These are phyloP conservation scores for Metalampra italica DNA, from an alignment of 2,888 invertebrate species.

Conservation along the genomic window DNA sequence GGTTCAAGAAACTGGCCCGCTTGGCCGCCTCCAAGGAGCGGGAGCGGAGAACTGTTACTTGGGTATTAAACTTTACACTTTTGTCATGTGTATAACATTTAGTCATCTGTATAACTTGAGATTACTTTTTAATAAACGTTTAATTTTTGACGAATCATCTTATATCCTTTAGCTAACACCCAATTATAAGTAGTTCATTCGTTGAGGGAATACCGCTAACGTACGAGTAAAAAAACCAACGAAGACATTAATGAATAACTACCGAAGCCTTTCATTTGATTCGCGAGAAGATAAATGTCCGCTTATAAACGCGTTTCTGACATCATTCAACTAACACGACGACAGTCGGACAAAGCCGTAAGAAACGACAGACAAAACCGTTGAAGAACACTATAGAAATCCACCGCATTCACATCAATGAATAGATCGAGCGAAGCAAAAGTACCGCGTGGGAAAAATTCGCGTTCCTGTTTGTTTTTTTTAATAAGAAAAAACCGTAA, in stretches of 20 bases:
- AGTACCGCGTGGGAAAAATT: slow-evolving; percentile 61
- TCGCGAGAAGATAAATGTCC: slow-evolving; percentile 27
- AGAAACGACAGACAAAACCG: slow-evolving; percentile 49
- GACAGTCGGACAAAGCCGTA: slow-evolving; percentile 50
- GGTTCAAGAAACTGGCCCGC: slow-evolving; percentile 66
- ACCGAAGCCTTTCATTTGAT: slow-evolving; percentile 12
- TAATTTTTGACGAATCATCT: too few species aligned
- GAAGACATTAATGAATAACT: slow-evolving; percentile 4
- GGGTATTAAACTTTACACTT: slow-evolving; percentile 39
- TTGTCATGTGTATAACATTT: background rate
- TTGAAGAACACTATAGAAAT: slow-evolving; percentile 31
- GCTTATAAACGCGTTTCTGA: slow-evolving; percentile 37
- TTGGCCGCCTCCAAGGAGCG: slow-evolving; percentile 50
- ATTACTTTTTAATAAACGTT: too few species aligned
- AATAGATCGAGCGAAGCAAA: slow-evolving; percentile 41
- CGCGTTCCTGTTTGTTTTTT: slow-evolving; percentile 39
- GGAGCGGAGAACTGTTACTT: slow-evolving; percentile 59
- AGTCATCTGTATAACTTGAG: too few species aligned
- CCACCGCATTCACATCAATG: slow-evolving; percentile 37
- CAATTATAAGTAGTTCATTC: too few species aligned
- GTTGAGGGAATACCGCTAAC: too few species aligned
- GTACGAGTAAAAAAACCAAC: too few species aligned
- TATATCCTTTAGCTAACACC: too few species aligned
- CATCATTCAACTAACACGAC: slow-evolving; percentile 33
- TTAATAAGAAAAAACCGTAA: slow-evolving; percentile 39